These are phyloP conservation scores for Horisme vitalbata DNA, from an alignment of 2,888 invertebrate species.

Conservation along the genomic window DNA sequence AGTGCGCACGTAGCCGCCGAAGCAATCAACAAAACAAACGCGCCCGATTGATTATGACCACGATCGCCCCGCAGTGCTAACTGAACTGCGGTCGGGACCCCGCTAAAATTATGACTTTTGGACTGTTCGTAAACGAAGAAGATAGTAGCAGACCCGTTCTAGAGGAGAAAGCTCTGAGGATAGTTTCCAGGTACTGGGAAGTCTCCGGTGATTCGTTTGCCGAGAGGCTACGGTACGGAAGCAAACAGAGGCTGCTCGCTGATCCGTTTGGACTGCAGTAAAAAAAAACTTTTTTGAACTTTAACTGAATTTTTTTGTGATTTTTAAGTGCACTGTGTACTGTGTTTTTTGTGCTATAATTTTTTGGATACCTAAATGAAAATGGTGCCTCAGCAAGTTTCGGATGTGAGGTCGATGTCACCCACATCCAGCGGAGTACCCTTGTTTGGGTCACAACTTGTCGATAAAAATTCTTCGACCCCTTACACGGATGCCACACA, in stretches of 20 bases:
- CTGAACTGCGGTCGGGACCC: constrained; percentile 72
- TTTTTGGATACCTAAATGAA: constrained; percentile 62
- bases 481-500: constrained; percentile 99
- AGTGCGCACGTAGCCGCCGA: constrained; percentile 74
- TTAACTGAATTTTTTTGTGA: constrained; percentile 51
- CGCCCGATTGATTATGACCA: constrained; percentile 67
- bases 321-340: constrained; percentile 76
- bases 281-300: constrained; percentile 38
- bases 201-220: constrained; percentile 65
- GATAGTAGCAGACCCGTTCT: constrained; percentile 75
- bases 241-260: constrained; percentile 59
- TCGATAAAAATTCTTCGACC: constrained; percentile 95
- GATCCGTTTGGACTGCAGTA: constrained; percentile 68
- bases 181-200: constrained; percentile 80
- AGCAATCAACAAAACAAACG: constrained; percentile 43
- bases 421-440: constrained; percentile 85
- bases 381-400: constrained; percentile 90
- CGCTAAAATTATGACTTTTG: constrained; percentile 82
- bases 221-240: constrained; percentile 72
- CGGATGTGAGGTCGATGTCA: constrained; percentile 81
- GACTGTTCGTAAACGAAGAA: constrained; percentile 73
- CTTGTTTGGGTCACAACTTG: constrained; percentile 94
- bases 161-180: constrained; percentile 75
- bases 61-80: constrained; percentile 74
- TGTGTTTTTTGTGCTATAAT: constrained; percentile 68